These are phyloP conservation scores for Colaptes auratus DNA, from an alignment of 2,113 vertebrate species.

Conservation along the genomic window DNA sequence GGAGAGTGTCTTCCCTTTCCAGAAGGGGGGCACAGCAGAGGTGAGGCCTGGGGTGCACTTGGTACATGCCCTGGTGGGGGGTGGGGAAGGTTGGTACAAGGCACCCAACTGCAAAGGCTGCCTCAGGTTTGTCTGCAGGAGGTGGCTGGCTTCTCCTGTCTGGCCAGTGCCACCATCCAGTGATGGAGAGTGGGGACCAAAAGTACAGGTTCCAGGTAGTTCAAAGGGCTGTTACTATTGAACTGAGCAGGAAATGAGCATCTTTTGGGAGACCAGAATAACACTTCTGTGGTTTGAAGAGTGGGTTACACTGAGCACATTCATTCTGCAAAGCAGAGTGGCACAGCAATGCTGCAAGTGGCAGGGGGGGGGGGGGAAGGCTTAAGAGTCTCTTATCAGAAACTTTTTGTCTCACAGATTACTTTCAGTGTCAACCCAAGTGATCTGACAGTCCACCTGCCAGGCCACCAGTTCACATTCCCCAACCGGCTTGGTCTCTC, in stretches of 20 bases:
- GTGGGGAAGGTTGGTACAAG: neutral
- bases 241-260: neutral
- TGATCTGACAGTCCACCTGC: constrained; percentile 70
- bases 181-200: neutral
- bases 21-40: constrained; percentile 77
- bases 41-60: constrained; percentile 64
- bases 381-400: neutral
- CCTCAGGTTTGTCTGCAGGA: neutral
- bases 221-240: neutral
- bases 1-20: constrained; percentile 83
- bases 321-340: neutral
- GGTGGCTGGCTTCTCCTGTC: neutral
- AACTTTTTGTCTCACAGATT: constrained; percentile 61
- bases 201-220: neutral
- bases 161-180: neutral
- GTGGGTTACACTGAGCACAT: neutral
- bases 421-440: constrained; percentile 51
- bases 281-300: neutral
- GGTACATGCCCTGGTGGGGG: neutral
- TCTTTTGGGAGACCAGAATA: neutral
- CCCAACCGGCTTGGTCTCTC: constrained; percentile 72
- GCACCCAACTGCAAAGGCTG: neutral
- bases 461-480: constrained; percentile 71
- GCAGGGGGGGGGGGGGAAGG: neutral
- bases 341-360: neutral